Base-by-base conservation (phyloP, 2,888 invertebrate genomes). In the Tuberolachnus salignus region DNA sequence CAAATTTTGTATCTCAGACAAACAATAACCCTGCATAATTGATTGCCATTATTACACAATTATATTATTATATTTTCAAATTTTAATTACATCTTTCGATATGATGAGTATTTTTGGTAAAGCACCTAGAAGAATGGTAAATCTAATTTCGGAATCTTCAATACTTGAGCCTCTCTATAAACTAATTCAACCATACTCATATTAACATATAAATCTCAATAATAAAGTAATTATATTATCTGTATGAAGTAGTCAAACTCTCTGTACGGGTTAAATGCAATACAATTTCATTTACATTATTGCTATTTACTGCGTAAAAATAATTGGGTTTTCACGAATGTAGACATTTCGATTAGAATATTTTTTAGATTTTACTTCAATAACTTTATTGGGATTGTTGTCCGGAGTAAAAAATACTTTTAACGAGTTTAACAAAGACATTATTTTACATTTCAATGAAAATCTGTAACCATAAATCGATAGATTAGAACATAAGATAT, bases 301-400 rank as follows among this genome's bases (percentile, higher is more conserved):
- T 78, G 86, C 13, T 51, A n/a, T 78, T 85, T 9, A 92, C 92
- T 53, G 90, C 90, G 85, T 94, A 94, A 94, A 85, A 67, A 94
- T 88, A 84, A 95, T 89, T 6, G 92, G 91, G 85, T 94, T 94
- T 85, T 94, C 92, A 64, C 94, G 89, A 82, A 89, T 90, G 81
- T 90, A 86, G 53, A 94, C 90, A 55, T 90, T 89, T 82, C 92
- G 88, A 74, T 90, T 90, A 69, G 90, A 89, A 84, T 92, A 92
- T 59, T 89, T 88, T 83, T 93, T 93, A 6, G 91, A 89, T 82
- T 90, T 91, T 1, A 92, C 91, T 85, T 93, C 93, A 63, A 91
- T 83, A 1, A 94, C 92, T 86, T 91, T 90, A 81, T 90, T 91
- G 3, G 91, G 90, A 51, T 90, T 88, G 67, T 88, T 86, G 82